Base-by-base conservation (phyloP, 1,140 invertebrate species). In the Wiebesia pumilae region DNA sequence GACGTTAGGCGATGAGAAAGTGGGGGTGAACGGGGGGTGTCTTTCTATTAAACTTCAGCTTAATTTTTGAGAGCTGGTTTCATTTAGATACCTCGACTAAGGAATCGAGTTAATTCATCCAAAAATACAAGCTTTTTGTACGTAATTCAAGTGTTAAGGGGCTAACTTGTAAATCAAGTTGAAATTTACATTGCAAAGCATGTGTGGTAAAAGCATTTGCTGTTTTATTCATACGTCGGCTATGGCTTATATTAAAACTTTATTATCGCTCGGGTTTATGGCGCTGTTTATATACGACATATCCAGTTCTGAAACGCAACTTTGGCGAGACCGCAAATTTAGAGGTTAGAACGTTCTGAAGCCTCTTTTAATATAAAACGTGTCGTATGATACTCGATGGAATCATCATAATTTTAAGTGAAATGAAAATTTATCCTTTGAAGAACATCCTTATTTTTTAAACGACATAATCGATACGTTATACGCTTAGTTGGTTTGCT, bases 121-220 rank as follows among this genome's bases (percentile, higher is more conserved):
- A 75, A n/a, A 75, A 75, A 75, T 75, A 75, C 10, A 75, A 43
- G 71, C 71, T 43, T 75, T 75, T 27, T 38, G 30, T 40, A n/a
- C 24, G 43, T 40, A 75, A 75, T 75, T 80, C 54, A 75, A 75
- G 71, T 75, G 65, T 33, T 21, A 51, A 24, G n/a, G 16, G 43
- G 81, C 69, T 79, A 78, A 84, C 62, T 79, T 79, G 83, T 80
- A 71, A 84, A 84, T 78, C 35, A 14, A 77, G 54, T 43, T 30
- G 43, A 38, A n/a, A 86, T 86, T 81, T 81, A 86, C 84, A 81
- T 86, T 81, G 79, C 84, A 86, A 86, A 86, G 62, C 65, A 73
- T 33, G 38, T n/a, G 80, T 40, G 67, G 79, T 75, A 81, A 82
- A 51, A 77, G 85, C 80, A 77, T 77, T 82, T 71, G 80, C 58